Base-by-base conservation (phyloP, 2,797 vertebrate species). In the Buceros bicornis region DNA sequence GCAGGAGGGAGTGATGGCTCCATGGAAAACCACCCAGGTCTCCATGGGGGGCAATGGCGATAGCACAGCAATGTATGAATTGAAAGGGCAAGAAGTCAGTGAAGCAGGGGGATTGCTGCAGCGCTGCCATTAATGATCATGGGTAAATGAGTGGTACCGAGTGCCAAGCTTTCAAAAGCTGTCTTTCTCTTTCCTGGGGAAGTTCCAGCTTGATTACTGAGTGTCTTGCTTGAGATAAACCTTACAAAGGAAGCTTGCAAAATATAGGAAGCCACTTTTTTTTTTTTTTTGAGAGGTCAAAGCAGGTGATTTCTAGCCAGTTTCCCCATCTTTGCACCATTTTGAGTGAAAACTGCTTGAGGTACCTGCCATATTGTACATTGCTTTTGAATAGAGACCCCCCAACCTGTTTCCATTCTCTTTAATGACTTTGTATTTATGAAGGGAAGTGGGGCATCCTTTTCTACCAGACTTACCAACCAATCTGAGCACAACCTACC, bases 161-260 rank as follows among this genome's bases (percentile, higher is more conserved):
- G 31, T 79, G 85, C 62, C 56, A 81, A 84, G 87, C 80, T 87
- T 92, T 94, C 37, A 31, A 67, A 91, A 82, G 48, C 77, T 88
- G 69, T 74, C 77, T 82, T 3, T 79, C 15, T 90, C 25, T 89
- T 89, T 94, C 25, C n/a, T 97, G 86, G 58, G 89, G 60, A 87
- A 67, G 51, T 67, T 94, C 83, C 82, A 85, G 22, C 24, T 54
- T 82, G 28, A 51, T 87, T 51, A 56, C 40, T 1, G 5, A 51
- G 66, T 84, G 45, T 72, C 83, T 43, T 76, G 19, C 42, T 64
- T 73, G 81, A 94, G 70, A 73, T n/a, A 77, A 16, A 43, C 58
- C 51, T 94, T 61, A 33, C 64, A 84, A 83, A 73, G 53, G 33
- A 71, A 61, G 37, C 12, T 43, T 33, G 37, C 35, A 51, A 69